Evolutionary conservation across 2,888 invertebrate genomes (phyloP).

Genomic region (Limnephilus auricula): DNA sequence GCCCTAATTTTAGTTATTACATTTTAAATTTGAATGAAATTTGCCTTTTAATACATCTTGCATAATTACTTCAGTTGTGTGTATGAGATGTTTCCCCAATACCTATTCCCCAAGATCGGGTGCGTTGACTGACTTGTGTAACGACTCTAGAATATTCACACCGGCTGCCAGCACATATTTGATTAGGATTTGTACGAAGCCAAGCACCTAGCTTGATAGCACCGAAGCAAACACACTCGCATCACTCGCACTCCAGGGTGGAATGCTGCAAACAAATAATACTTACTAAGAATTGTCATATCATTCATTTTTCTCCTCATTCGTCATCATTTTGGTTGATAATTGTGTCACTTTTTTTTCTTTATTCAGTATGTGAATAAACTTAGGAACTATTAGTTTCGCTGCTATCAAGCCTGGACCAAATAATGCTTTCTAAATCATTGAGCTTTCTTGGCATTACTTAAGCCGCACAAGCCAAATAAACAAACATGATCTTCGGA

Average conservation of each 20-base stretch:
- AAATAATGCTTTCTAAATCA: not conserved
- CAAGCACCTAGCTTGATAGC: not conserved
- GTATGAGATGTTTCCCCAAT: not conserved
- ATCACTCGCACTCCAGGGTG: not conserved
- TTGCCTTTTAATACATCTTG: not conserved
- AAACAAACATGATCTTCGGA: too few species aligned
- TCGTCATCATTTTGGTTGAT: not conserved
- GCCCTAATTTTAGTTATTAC: not conserved
- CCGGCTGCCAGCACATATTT: slow-evolving; percentile 52
- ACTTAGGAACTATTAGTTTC: too few species aligned
- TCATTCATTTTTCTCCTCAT: not conserved
- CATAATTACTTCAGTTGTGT: not conserved
- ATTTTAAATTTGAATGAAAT: not conserved
- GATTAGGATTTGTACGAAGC: slow-evolving; percentile 36
- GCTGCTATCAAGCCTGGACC: not conserved
- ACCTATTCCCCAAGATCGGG: not conserved
- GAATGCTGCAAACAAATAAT: not conserved
- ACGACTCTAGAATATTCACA: not conserved
- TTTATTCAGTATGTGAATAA: not conserved
- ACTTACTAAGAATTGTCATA: not conserved
- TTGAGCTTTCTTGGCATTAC: not conserved
- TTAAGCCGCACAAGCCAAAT: too few species aligned
- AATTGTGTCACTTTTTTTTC: not conserved
- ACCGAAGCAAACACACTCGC: not conserved
- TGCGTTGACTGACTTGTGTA: slow-evolving; percentile 20